Evolutionary conservation across 2,888 invertebrate genomes (phyloP), one percentile per base, ranked within the genome.

Genomic region (Caenorhabditis plicata): DNA sequence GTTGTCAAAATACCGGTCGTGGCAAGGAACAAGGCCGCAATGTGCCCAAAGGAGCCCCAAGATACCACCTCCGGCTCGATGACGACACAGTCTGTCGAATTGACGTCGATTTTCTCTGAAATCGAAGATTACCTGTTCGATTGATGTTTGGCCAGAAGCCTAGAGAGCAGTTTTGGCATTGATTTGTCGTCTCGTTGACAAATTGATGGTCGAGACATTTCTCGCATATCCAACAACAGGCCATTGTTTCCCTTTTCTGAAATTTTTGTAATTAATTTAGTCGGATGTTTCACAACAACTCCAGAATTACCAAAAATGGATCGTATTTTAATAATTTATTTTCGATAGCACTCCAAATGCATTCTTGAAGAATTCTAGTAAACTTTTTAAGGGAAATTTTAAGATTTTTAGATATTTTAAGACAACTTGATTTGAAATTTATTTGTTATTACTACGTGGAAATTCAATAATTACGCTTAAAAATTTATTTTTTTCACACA

Each of bases 161-260:
- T 46, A 83, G 80, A 2, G 83, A 84, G 75, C 89, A 89, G 7
- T 84, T 81, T 46, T 83, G 80, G 76, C 89, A 89, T 20, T 84
- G 84, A 50, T 85, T 84, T 61, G 87, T 86, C 65, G 86, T 84
- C 39, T 74, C 58, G 54, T 85, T 81, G 40, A 87, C 83, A 74
- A 86, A 85, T 80, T 87, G 86, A 62, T 87, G 85, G 57, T 86
- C 84, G 61, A 85, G 84, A 82, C 90, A 90, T 4, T 85, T 82
- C 25, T 87, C 87, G 81, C 90, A 90, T 38, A 87, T 86, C 89
- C 89, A 90, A 82, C 89, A 90, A 80, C 89, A 89, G 79, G 87
- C 86, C 64, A 85, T 84, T 66, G 80, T 80, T 42, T 78, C 72
- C 17, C 79, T 54, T 64, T 76, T 63, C 73, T 77, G 50, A 42